Evolutionary conservation across 1,140 invertebrate genomes (phyloP).

Genomic region (Psilanteris sp.): DNA sequence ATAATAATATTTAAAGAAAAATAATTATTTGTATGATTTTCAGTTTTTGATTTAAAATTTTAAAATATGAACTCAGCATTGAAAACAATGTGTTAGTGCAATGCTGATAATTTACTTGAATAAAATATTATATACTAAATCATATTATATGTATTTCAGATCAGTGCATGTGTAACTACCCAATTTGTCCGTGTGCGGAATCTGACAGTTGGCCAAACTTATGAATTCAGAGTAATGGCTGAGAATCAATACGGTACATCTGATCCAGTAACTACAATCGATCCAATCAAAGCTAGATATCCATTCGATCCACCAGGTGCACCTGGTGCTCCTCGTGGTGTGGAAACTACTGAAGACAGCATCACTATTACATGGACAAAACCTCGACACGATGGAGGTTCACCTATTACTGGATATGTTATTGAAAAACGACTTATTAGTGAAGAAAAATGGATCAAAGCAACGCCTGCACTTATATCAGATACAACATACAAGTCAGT

Average conservation of each 20-base stretch:
- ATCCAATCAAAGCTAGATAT: constrained; percentile 95
- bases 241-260: constrained; percentile 98
- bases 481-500: constrained; percentile 87
- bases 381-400: constrained; percentile 95
- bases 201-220: constrained; percentile 92
- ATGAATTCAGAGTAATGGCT: constrained; percentile 98
- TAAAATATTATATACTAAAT: too few species aligned
- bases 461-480: constrained; percentile 89
- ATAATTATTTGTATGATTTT: too few species aligned
- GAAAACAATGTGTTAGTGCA: too few species aligned
- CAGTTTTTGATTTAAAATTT: too few species aligned
- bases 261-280: constrained; percentile 92
- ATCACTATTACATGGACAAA: constrained; percentile 96
- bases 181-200: constrained; percentile 94
- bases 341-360: constrained; percentile 94
- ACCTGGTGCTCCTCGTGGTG: constrained; percentile 91
- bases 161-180: constrained; percentile 94
- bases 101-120: too few species aligned
- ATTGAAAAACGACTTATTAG: constrained; percentile 94
- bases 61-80: too few species aligned
- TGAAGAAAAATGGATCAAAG: constrained; percentile 95
- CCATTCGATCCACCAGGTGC: constrained; percentile 96
- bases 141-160: too few species aligned
- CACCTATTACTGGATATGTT: constrained; percentile 93
- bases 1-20: too few species aligned